Evolutionary conservation across 2,888 invertebrate genomes (phyloP).

Genomic region (Dermolepida albohirtum): DNA sequence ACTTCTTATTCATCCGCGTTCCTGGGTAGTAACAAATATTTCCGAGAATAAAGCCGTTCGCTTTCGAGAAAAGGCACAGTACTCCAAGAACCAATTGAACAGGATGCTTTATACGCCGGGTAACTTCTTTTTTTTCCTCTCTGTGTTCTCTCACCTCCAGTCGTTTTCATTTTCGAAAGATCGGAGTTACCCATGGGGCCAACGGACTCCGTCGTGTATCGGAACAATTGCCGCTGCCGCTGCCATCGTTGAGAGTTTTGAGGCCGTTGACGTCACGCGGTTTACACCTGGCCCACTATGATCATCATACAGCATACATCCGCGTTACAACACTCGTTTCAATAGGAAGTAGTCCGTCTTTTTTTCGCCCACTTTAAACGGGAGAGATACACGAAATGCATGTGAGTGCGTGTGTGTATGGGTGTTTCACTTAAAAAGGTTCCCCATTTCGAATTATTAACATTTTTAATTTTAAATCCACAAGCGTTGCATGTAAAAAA

Average conservation of each 20-base stretch:
- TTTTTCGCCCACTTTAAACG: not conserved
- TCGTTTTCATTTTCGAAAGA: constrained; percentile 15
- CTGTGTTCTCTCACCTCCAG: not conserved
- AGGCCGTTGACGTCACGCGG: constrained; percentile 34
- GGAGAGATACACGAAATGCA: not conserved
- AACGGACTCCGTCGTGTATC: constrained; percentile 31
- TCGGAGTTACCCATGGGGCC: constrained; percentile 26
- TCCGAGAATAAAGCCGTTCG: constrained; percentile 30
- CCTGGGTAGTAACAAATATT: constrained; percentile 28
- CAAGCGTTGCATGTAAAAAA: not conserved
- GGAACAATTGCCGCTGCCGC: constrained; percentile 27
- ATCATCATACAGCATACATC: constrained; percentile 18
- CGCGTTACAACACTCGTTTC: constrained; percentile 22
- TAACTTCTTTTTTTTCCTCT: constrained; percentile 17
- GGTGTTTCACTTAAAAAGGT: no score
- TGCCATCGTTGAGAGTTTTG: constrained; percentile 12
- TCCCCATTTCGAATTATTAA: no score
- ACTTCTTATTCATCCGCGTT: constrained; percentile 26
- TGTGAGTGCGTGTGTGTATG: not conserved
- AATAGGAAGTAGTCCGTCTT: constrained; percentile 8
- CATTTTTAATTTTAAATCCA: no score
- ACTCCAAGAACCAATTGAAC: constrained; percentile 29
- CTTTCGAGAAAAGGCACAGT: constrained; percentile 31
- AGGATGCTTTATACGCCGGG: constrained; percentile 19
- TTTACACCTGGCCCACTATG: constrained; percentile 32